A percentile compares a stretch with the other conserved stretches of the same genome.
phyloP scores from a whole-genome alignment of 1,140 invertebrate species.

The Neodiprion fabricii region DNA sequence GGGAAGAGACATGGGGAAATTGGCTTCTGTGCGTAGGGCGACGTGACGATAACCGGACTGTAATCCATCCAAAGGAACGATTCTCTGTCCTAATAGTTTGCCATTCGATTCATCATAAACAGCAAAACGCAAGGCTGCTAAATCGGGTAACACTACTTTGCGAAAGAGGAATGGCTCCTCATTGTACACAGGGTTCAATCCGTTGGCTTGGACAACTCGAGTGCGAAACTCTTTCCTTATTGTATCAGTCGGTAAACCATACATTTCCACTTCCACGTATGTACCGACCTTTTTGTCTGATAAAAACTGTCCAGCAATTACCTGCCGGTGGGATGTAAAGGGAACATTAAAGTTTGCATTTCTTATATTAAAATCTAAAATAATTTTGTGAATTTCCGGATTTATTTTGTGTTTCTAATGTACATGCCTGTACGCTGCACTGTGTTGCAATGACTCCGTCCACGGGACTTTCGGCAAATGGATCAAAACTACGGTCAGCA shows the following conservation, averaged over 20 bases:
- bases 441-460: conserved; percentile 99
- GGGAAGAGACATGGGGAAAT: conserved; percentile 98
- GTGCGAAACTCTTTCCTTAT: conserved; percentile 98
- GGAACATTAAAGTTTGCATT: background rate
- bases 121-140: conserved; percentile 96
- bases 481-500: conserved; percentile 96
- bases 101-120: conserved; percentile 97
- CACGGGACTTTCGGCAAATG: conserved; percentile 98
- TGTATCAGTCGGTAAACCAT: conserved; percentile 98
- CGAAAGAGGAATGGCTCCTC: conserved; percentile 98
- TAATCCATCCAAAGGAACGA: conserved; percentile 95
- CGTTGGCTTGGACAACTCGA: conserved; percentile 93
- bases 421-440: conserved; percentile 90
- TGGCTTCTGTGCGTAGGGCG: conserved; percentile 95
- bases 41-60: conserved; percentile 98
- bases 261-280: conserved; percentile 99
- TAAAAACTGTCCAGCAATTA: conserved; percentile 99
- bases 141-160: conserved; percentile 97
- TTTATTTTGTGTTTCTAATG: background rate
- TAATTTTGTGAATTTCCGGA: conserved; percentile 8
- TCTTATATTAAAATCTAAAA: conserved; percentile 2
- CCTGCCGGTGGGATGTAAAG: conserved; percentile 62
- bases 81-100: conserved; percentile 95
- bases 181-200: conserved; percentile 97
- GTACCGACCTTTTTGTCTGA: conserved; percentile 99